These are phyloP conservation scores for Bubo bubo DNA, from an alignment of 2,113 vertebrate species.

Conservation along the genomic window DNA sequence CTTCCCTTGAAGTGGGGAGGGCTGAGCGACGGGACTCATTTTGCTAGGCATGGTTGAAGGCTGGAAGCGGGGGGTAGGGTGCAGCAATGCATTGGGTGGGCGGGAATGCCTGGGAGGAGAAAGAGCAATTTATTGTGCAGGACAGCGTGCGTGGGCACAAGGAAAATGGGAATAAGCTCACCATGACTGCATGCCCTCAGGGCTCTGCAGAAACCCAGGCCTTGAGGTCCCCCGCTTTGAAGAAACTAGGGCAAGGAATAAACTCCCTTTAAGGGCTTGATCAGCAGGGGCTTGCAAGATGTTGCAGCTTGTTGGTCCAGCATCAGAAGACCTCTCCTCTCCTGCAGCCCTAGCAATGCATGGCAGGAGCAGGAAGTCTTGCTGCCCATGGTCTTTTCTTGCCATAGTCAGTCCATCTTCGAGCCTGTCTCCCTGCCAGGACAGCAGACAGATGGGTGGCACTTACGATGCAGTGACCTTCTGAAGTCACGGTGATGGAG, in stretches of 20 bases:
- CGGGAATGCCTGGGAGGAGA: fast-evolving
- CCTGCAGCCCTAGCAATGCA: neutral
- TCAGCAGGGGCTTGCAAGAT: fast-evolving
- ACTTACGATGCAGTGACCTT: fast-evolving
- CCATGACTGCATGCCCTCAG: neutral
- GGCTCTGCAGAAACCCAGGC: neutral
- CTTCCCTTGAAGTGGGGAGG: fast-evolving
- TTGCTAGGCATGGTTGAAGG: fast-evolving
- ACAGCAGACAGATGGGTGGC: neutral
- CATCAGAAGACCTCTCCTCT: neutral
- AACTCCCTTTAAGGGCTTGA: neutral
- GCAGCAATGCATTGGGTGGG: neutral
- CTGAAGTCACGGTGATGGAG: neutral
- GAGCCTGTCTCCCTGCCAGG: neutral
- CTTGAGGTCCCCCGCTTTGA: neutral
- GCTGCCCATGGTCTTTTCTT: neutral
- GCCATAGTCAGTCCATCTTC: neutral
- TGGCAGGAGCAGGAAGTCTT: neutral
- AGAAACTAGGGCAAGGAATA: neutral
- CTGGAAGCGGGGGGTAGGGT: neutral
- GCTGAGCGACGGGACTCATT: fast-evolving
- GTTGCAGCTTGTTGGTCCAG: neutral
- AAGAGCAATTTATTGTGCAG: neutral
- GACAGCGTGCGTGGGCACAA: neutral
- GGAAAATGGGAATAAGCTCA: neutral